Base-by-base conservation (phyloP, 2,888 invertebrate genomes). In the Scaptodrosophila latifasciaeformis region DNA sequence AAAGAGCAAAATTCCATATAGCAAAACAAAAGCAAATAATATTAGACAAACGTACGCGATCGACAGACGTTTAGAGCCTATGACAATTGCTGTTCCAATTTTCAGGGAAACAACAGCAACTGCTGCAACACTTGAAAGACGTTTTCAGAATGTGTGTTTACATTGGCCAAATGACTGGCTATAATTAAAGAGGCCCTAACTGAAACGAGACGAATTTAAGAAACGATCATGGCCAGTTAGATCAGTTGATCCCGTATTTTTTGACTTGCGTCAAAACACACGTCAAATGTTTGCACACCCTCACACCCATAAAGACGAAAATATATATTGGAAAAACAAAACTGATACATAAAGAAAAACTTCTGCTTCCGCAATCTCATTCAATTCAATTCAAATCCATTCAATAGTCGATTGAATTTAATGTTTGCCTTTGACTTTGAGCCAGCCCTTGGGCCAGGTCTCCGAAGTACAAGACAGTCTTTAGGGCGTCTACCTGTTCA, bases 231-330 rank as follows among this genome's bases (percentile, higher is more conserved):
- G 12, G 10, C 48, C 31, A 31, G 19, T 27, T 21, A 10, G 39
- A 30, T 47, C 15, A n/a, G n/a, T n/a, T n/a, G n/a, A n/a, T n/a
- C n/a, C n/a, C 35, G 19, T 24, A 43, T 62, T 62, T 65, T 54
- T 72, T 72, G 72, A 67, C 72, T 79, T 70, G 77, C 70, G 80
- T 79, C 84, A 82, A 70, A 82, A 83, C 82, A 82, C 82, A 82
- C 82, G 82, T 81, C 82, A 83, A 83, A 81, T 83, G 82, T 83
- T 81, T 82, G 70, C 70, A 70, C 70, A 80, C 70, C 78, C 51
- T 21, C n/a, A 21, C 52, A 29, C 35, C 46, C 53, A 24, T n/a
- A 54, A 54, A 39, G 59, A 42, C 57, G 56, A 64, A 56, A 34
- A 43, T 53, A 54, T 39, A 43, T 50, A 35, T 51, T 59, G 59